phyloP scores from a whole-genome alignment of 1,140 invertebrate genomes.

The Acromyrmex charruanus region DNA sequence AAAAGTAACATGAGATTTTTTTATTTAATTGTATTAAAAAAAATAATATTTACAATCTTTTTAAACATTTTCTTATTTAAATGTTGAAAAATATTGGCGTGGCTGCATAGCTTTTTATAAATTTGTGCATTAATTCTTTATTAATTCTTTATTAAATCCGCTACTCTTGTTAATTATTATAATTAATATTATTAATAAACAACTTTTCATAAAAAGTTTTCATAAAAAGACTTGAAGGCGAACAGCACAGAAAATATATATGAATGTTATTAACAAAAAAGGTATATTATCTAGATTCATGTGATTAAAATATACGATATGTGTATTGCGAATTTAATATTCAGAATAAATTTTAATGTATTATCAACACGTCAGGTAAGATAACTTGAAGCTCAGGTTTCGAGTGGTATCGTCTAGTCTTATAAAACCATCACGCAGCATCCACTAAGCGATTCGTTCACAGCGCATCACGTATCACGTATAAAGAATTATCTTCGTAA shows the following conservation, averaged over 20 bases:
- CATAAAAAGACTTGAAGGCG: neutral
- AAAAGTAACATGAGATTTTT: neutral
- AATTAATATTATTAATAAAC: conserved; percentile 10
- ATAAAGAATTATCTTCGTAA: conserved; percentile 45
- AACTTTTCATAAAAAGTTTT: neutral
- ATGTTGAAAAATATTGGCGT: neutral
- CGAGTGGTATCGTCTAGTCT: neutral
- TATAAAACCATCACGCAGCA: conserved; percentile 22
- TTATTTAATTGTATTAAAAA: neutral
- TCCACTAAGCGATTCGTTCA: conserved; percentile 1
- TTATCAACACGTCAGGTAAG: neutral
- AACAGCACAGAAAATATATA: neutral
- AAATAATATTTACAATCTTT: neutral
- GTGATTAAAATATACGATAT: neutral
- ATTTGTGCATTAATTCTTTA: neutral
- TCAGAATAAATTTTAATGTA: neutral
- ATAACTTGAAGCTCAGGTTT: conserved; percentile 35
- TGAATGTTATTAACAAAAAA: neutral
- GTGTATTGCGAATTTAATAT: conserved; percentile 15
- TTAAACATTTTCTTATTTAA: neutral
- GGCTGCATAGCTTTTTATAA: neutral
- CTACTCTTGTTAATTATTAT: neutral
- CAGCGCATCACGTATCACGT: neutral
- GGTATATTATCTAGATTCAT: neutral
- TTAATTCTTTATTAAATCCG: neutral